Percentiles rank a stretch among this genome's conserved stretches.
These are phyloP conservation scores for Thalassarche chlororhynchos DNA, from an alignment of 2,113 vertebrate genomes.

Conservation along the genomic window DNA sequence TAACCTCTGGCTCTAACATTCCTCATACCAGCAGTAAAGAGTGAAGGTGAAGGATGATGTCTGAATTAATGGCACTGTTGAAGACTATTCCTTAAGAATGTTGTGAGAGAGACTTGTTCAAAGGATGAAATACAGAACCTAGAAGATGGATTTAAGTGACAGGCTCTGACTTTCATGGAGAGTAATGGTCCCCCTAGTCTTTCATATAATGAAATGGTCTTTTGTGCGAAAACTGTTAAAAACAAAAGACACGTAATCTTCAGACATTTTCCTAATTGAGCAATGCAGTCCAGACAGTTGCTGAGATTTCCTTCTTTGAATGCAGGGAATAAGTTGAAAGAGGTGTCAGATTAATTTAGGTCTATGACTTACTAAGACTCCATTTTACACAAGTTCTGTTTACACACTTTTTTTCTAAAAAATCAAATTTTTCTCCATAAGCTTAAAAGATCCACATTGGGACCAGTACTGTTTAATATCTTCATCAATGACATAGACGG, in stretches of 20 bases:
- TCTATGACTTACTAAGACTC: neutral
- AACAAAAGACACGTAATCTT: neutral
- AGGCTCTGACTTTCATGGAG: neutral
- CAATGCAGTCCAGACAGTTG: neutral
- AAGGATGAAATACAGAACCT: neutral
- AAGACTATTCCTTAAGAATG: neutral
- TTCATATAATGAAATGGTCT: neutral
- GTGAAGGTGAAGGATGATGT: neutral
- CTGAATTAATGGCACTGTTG: neutral
- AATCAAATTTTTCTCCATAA: neutral
- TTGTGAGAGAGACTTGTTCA: neutral
- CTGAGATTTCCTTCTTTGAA: neutral
- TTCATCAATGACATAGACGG: neutral
- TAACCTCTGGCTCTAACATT: neutral
- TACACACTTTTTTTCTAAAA: neutral
- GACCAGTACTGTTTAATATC: neutral
- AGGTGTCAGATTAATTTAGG: neutral
- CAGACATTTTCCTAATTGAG: neutral
- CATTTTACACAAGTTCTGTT: neutral
- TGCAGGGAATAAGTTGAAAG: neutral
- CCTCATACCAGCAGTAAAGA: neutral
- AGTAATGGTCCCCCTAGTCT: neutral
- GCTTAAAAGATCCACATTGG: fast-evolving
- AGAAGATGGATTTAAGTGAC: neutral
- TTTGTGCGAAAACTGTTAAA: neutral